Evolutionary conservation across 2,797 vertebrate species (phyloP).

Genomic region (Menidia menidia): DNA sequence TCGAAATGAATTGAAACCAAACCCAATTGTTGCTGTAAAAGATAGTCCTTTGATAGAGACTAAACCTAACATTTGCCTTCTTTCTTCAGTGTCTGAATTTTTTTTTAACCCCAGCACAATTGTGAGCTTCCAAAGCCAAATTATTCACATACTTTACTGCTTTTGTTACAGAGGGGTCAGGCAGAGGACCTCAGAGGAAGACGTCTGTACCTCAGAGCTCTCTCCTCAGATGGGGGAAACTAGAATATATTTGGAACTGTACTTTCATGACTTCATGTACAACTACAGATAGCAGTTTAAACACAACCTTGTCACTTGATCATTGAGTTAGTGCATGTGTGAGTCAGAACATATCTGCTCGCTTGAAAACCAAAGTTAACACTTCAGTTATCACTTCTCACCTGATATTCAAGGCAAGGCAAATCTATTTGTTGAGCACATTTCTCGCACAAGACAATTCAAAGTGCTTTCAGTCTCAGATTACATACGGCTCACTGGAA

Average conservation of each 20-base stretch:
- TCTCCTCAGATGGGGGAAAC: constrained; percentile 34
- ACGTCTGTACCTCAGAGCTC: constrained; percentile 52
- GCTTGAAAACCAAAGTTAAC: constrained; percentile 30
- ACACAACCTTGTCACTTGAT: constrained; percentile 28
- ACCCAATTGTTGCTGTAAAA: constrained; percentile 34
- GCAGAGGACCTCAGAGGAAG: constrained; percentile 73
- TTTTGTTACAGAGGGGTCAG: constrained; percentile 77
- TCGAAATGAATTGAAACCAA: constrained; percentile 6
- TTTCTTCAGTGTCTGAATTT: constrained; percentile 42
- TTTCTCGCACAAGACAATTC: no score
- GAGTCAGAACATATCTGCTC: constrained; percentile 10
- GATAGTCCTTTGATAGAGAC: constrained; percentile 24
- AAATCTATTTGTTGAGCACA: no score
- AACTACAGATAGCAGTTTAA: constrained; percentile 57
- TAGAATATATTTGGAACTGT: constrained; percentile 50
- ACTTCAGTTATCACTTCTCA: constrained; percentile 49
- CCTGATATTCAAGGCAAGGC: constrained; percentile 59
- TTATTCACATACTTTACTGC: constrained; percentile 63
- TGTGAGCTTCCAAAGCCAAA: constrained; percentile 56
- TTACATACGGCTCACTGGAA: constrained; percentile 60
- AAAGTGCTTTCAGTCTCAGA: constrained; percentile 26
- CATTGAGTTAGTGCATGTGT: constrained; percentile 2
- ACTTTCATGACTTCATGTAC: constrained; percentile 54
- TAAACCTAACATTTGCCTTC: constrained; percentile 43
- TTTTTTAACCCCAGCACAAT: constrained; percentile 61